Evolutionary conservation across 2,888 invertebrate species (phyloP).

Genomic region (Shargacucullia verbasci): DNA sequence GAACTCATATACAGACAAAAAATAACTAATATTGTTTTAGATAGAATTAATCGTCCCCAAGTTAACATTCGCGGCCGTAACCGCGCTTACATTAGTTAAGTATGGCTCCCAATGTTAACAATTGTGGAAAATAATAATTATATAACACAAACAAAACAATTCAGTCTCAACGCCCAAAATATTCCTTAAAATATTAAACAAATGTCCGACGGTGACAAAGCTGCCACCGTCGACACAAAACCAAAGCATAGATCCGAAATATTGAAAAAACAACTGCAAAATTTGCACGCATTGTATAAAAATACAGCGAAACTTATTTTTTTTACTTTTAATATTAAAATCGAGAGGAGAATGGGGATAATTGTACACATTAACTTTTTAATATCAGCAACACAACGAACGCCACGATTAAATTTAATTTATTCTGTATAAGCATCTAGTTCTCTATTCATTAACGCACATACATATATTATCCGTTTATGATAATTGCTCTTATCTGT

Average conservation of each 20-base stretch:
- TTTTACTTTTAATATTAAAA: constrained; percentile 64
- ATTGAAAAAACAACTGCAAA: constrained; percentile 35
- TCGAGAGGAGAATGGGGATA: constrained; percentile 68
- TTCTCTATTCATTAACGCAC: constrained; percentile 80
- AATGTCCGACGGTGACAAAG: constrained; percentile 52
- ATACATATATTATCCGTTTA: constrained; percentile 73
- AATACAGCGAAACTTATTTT: constrained; percentile 78
- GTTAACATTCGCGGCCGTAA: constrained; percentile 66
- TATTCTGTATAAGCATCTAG: constrained; percentile 82
- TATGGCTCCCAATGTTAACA: constrained; percentile 67
- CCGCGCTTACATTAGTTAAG: constrained; percentile 69
- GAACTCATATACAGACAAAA: constrained; percentile 88
- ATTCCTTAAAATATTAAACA: constrained; percentile 77
- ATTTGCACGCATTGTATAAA: constrained; percentile 72
- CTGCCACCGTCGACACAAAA: constrained; percentile 23
- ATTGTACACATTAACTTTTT: constrained; percentile 59
- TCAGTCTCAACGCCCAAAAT: constrained; percentile 88
- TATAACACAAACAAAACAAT: constrained; percentile 88
- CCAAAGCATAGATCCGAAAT: constrained; percentile 40
- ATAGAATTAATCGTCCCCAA: constrained; percentile 73
- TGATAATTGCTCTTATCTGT: constrained; percentile 55
- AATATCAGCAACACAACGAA: constrained; percentile 70
- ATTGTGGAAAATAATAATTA: constrained; percentile 81
- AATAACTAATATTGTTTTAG: constrained; percentile 78
- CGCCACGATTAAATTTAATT: constrained; percentile 72